phyloP scores from a whole-genome alignment of 2,888 invertebrate genomes.

The Ophioninae sp. region DNA sequence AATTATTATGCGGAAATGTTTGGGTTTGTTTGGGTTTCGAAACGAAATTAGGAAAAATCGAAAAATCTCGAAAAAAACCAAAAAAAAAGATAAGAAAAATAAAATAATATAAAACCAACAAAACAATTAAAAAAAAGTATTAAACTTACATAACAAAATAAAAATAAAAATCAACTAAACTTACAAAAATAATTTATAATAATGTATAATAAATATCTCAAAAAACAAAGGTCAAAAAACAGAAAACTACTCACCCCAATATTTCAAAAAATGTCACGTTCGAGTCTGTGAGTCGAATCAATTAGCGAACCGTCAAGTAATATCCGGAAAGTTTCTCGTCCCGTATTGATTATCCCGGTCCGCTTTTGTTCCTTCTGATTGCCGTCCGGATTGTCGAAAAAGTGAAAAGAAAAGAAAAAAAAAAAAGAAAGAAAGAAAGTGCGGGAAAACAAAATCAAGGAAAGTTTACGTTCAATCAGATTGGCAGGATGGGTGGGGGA shows the following conservation, averaged over 20 bases:
- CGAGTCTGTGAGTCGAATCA: neutral
- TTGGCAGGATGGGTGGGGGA: neutral
- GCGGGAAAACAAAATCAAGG: neutral
- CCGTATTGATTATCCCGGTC: neutral
- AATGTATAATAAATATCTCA: no score
- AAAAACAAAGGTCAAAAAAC: no score
- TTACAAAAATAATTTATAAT: no score
- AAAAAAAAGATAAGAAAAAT: no score
- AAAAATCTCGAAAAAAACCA: no score
- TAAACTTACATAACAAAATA: no score
- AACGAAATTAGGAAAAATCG: no score
- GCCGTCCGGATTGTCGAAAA: neutral
- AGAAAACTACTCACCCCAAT: neutral
- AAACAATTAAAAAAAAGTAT: no score
- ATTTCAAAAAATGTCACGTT: neutral
- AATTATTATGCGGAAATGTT: no score
- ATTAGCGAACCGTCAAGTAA: neutral
- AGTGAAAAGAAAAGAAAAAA: neutral
- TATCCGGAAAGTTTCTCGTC: neutral
- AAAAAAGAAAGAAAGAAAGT: neutral
- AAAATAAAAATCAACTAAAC: no score
- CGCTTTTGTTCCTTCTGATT: neutral
- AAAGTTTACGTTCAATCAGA: constrained; percentile 14
- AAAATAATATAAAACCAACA: no score
- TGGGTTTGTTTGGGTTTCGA: no score